Evolutionary conservation across 1,140 invertebrate genomes (phyloP).

Genomic region (Tribolium castaneum): DNA sequence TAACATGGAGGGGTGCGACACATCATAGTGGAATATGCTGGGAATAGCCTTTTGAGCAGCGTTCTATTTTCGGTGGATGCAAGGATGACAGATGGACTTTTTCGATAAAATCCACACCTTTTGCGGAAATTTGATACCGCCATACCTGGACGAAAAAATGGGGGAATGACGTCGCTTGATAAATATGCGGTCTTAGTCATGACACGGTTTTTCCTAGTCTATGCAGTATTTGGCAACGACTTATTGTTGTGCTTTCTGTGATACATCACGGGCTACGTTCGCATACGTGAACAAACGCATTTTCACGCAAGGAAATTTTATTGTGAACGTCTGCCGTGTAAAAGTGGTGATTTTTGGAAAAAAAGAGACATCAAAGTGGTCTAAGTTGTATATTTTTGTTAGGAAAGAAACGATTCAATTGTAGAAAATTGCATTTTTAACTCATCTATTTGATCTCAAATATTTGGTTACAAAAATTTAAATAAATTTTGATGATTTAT

Average conservation of each 20-base stretch:
- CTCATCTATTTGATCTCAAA: too few relatives aligned
- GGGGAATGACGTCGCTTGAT: background rate
- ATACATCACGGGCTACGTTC: background rate
- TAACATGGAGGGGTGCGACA: conserved; percentile 51
- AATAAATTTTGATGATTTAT: too few relatives aligned
- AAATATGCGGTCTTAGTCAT: conserved; percentile 14
- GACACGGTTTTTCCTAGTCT: background rate
- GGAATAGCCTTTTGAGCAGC: conserved; percentile 58
- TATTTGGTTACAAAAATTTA: too few relatives aligned
- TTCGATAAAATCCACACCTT: conserved; percentile 61
- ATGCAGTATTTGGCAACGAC: conserved; percentile 17
- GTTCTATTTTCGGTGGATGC: conserved; percentile 60
- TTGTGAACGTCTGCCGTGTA: background rate
- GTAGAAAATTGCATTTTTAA: too few relatives aligned
- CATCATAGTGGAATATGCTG: conserved; percentile 46
- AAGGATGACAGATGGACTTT: conserved; percentile 56
- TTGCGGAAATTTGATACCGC: conserved; percentile 60
- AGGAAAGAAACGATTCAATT: too few relatives aligned
- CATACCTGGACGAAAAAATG: conserved; percentile 42
- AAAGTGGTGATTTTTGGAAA: background rate
- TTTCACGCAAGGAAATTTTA: conserved; percentile 1
- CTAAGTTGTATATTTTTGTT: too few relatives aligned
- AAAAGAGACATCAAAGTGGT: too few relatives aligned
- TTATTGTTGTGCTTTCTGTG: conserved; percentile 9
- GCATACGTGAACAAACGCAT: background rate